Evolutionary conservation across 2,888 invertebrate species (phyloP).

Genomic region (Clivina fossor): DNA sequence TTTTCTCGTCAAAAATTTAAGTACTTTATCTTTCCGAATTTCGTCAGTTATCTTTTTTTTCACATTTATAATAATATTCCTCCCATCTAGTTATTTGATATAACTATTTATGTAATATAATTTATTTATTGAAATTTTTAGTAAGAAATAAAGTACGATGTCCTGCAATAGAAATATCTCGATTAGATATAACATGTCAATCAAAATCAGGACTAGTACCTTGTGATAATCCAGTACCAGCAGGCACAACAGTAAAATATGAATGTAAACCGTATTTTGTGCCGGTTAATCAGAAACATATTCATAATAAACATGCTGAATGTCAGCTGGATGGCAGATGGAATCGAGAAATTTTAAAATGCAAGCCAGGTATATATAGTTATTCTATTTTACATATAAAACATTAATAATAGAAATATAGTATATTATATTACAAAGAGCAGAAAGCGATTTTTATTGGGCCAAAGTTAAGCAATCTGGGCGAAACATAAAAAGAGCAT

Average conservation of each 20-base stretch:
- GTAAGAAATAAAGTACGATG: slow-evolving; percentile 38
- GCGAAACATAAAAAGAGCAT: too few relatives aligned
- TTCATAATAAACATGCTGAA: slow-evolving; percentile 42
- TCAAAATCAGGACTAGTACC: slow-evolving; percentile 46
- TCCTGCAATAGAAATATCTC: slow-evolving; percentile 41
- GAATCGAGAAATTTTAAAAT: slow-evolving; percentile 49
- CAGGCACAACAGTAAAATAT: slow-evolving; percentile 47
- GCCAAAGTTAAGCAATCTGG: too few relatives aligned
- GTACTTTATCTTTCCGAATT: too few relatives aligned
- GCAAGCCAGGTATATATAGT: slow-evolving; percentile 46
- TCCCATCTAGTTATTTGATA: too few relatives aligned
- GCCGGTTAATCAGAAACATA: slow-evolving; percentile 41
- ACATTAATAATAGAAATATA: too few relatives aligned
- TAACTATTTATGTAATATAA: too few relatives aligned
- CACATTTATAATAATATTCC: too few relatives aligned
- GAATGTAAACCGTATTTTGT: slow-evolving; percentile 50
- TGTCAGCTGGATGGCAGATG: slow-evolving; percentile 53
- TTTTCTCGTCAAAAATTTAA: too few relatives aligned
- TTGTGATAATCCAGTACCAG: slow-evolving; percentile 47
- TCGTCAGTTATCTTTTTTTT: too few relatives aligned
- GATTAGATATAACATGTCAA: slow-evolving; percentile 44
- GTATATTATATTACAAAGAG: too few relatives aligned
- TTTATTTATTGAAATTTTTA: slow-evolving; percentile 10
- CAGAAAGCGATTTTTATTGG: too few relatives aligned
- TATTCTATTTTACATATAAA: too few relatives aligned